Conservation (phyloP, 2,797 vertebrate species). For the Ceyx erithaca region DNA sequence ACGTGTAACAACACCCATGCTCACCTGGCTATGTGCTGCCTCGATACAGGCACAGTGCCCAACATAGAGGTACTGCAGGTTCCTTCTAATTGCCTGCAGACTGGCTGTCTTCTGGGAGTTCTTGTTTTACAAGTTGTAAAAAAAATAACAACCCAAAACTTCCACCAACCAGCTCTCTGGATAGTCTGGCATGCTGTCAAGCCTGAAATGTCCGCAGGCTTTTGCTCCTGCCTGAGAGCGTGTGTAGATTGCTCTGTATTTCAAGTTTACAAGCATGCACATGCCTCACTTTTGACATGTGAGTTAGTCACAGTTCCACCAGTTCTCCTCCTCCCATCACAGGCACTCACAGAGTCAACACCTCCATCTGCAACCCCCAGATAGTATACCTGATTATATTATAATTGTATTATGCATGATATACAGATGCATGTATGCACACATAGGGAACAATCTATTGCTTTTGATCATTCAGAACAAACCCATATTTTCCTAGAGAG, state of each 20-base stretch:
- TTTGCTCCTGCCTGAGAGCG: not conserved
- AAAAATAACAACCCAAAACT: not conserved
- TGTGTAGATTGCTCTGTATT: not conserved
- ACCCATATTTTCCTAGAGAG: not conserved
- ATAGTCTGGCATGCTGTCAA: constrained; percentile 7
- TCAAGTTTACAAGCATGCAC: not conserved
- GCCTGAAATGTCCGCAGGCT: constrained; percentile 1
- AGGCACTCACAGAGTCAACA: not conserved
- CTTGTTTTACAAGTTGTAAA: constrained; percentile 45
- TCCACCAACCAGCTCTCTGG: not conserved
- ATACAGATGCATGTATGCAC: not conserved
- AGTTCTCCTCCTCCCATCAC: not conserved
- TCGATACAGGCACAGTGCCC: accelerated
- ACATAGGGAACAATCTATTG: not conserved
- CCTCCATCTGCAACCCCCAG: not conserved
- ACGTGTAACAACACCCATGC: not conserved
- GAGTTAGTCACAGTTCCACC: not conserved
- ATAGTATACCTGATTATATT: not conserved
- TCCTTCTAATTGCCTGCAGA: not conserved
- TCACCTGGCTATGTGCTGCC: accelerated
- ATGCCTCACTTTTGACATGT: not conserved
- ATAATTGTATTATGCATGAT: not conserved
- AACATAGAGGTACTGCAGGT: accelerated
- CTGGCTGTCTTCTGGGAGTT: not conserved
- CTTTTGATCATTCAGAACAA: not conserved